Percentiles rank a stretch among this genome's conserved stretches.
phyloP scores from a whole-genome alignment of 2,113 vertebrate genomes.

The Forbesichthys agassizii region DNA sequence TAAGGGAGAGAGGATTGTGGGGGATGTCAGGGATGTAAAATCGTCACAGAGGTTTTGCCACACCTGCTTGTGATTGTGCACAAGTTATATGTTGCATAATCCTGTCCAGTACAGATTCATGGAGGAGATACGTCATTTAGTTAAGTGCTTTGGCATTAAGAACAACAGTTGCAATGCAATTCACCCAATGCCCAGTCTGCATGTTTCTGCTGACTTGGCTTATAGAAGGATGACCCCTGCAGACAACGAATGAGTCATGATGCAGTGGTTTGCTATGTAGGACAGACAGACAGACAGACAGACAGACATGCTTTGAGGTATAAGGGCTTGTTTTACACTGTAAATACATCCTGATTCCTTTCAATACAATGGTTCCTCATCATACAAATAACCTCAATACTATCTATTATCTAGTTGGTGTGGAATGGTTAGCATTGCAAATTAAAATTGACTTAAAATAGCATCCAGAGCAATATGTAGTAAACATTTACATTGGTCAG shows the following conservation, averaged over 20 bases:
- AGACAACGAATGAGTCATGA: slow-evolving; percentile 50
- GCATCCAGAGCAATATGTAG: neutral
- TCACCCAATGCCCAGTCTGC: slow-evolving; percentile 34
- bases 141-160: slow-evolving; percentile 14
- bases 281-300: slow-evolving; percentile 24
- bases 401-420: too few species aligned
- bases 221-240: slow-evolving; percentile 2
- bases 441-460: neutral
- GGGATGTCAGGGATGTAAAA: slow-evolving; percentile 37
- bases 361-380: too few species aligned
- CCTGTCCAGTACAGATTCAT: too few species aligned
- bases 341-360: neutral
- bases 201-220: slow-evolving; percentile 9
- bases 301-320: slow-evolving; percentile 13
- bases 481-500: slow-evolving; percentile 8
- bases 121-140: neutral
- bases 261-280: slow-evolving; percentile 42
- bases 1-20: slow-evolving; percentile 30
- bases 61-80: neutral
- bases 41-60: slow-evolving; percentile 5
- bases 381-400: too few species aligned
- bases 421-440: neutral
- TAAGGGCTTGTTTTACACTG: slow-evolving; percentile 19
- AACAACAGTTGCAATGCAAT: slow-evolving; percentile 45
- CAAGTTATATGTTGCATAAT: neutral